Base-by-base conservation (phyloP, 2,113 vertebrate species). In the Aspidoscelis tigris region DNA sequence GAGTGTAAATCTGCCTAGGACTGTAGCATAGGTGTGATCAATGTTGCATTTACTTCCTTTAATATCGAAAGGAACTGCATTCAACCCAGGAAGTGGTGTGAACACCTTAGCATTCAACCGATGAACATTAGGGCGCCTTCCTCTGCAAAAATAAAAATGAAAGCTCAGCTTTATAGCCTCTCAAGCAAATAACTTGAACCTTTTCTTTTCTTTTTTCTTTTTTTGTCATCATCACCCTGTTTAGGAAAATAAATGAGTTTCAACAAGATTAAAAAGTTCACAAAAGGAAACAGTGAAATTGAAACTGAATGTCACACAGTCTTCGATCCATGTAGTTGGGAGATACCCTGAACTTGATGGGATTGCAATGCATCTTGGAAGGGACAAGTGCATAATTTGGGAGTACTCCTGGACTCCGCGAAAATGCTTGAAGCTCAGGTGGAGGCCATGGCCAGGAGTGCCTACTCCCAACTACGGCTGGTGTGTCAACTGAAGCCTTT, bases 81-180 rank as follows among this genome's bases (percentile, higher is more conserved):
- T 82, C 83, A 91, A 72, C 86, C 69, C 76, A 44, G 69, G 41
- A 88, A 91, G 74, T 76, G 21, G 72, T 85, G 61, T 82, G 86
- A 90, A 90, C 73, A 68, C 73, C 78, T 18, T 3, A 83, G 71
- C 39, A 73, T 73, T 47, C 22, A 44, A 44, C 71, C 47, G n/a
- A 53, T 53, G 43, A 47, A 47, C 18, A 7, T 20, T 44, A 74
- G 43, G 41, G 33, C 33, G 16, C 14, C 33, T 7, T 16, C 66
- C 66, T 68, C 4, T 39, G 6, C 33, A 41, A 41, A 50, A 50
- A 50, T 50, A 9, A 50, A 50, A 50, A 50, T 5, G 8, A 50
- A 39, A 71, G 33, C 12, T 2, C 69, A 41, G 70, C 70, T 41
- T 39, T 4, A 41, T 71, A 41, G 39, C 5, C 41, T 39, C 70